Evolutionary conservation across 92 coral and sea anemone genomes (phyloP).

Genomic region (Palythoa caribaeorum): DNA sequence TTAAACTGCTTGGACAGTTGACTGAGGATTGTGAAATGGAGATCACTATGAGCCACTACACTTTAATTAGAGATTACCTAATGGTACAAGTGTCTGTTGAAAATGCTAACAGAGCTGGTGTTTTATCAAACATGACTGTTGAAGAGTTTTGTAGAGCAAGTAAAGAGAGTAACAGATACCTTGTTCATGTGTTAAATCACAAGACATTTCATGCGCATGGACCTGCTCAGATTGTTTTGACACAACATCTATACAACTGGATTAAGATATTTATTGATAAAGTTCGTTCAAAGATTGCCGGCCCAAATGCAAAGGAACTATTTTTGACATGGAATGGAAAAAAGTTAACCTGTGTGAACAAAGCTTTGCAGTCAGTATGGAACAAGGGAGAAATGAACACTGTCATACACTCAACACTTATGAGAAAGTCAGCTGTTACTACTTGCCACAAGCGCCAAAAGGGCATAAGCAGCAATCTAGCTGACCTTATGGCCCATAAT

Average conservation of each 20-base stretch:
- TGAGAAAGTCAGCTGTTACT: slow-evolving; percentile 58
- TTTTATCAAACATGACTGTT: slow-evolving; percentile 62
- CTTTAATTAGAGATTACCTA: slow-evolving; percentile 63
- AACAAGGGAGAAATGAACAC: slow-evolving; percentile 57
- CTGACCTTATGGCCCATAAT: slow-evolving; percentile 70
- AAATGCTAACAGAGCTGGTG: slow-evolving; percentile 74
- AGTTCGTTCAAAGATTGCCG: slow-evolving; percentile 38
- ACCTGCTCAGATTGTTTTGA: slow-evolving; percentile 45
- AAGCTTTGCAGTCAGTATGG: slow-evolving; percentile 55
- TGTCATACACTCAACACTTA: slow-evolving; percentile 52
- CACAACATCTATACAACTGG: slow-evolving; percentile 50
- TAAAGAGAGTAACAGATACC: slow-evolving; percentile 32
- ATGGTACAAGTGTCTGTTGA: slow-evolving; percentile 64
- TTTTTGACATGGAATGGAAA: slow-evolving; percentile 65
- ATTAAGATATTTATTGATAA: slow-evolving; percentile 44
- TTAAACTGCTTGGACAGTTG: slow-evolving; percentile 57
- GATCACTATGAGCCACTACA: slow-evolving; percentile 60
- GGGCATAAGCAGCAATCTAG: slow-evolving; percentile 57
- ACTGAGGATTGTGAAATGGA: slow-evolving; percentile 27
- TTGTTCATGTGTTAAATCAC: slow-evolving; percentile 56
- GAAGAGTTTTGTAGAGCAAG: slow-evolving; percentile 45
- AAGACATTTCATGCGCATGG: slow-evolving; percentile 67
- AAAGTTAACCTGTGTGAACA: slow-evolving; percentile 52
- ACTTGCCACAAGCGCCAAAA: slow-evolving; percentile 52
- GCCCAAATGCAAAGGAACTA: slow-evolving; percentile 16